Evolutionary conservation across 2,113 vertebrate species (phyloP).

Genomic region (Hyperopisus bebe): DNA sequence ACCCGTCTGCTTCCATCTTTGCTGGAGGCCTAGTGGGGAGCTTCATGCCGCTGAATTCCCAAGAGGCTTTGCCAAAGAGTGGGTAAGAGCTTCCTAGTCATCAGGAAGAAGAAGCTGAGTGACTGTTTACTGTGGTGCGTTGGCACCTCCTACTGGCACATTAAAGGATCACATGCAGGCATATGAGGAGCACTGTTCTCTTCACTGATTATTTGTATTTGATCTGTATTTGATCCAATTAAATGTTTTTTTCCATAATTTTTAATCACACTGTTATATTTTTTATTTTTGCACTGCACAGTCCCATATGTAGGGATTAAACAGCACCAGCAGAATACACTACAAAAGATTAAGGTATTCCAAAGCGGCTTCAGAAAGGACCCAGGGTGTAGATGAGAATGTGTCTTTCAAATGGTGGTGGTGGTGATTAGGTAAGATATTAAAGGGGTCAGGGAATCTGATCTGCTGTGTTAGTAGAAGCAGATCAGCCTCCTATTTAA

Average conservation of each 20-base stretch:
- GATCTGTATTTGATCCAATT: slow-evolving; percentile 8
- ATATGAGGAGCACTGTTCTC: background rate
- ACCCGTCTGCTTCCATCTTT: background rate
- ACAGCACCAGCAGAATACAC: background rate
- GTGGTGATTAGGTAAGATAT: background rate
- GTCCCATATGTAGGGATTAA: background rate
- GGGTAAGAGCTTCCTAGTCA: background rate
- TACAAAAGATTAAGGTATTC: background rate
- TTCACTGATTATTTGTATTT: slow-evolving; percentile 2
- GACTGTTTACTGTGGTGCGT: background rate
- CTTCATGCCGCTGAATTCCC: background rate
- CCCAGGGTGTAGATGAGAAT: background rate
- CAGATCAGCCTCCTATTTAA: background rate
- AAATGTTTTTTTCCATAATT: slow-evolving; percentile 10
- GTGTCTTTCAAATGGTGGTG: background rate
- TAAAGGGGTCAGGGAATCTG: background rate
- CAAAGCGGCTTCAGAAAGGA: background rate
- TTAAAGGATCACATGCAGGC: background rate
- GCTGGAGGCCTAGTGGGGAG: background rate
- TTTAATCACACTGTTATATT: slow-evolving; percentile 2
- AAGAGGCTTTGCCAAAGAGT: background rate
- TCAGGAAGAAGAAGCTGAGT: background rate
- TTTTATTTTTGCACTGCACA: background rate
- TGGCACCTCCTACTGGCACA: background rate
- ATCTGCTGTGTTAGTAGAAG: background rate